A percentile compares a stretch with the other conserved stretches of the same genome.
Evolutionary conservation across 2,888 invertebrate genomes (phyloP).

Genomic region (Ellobium chinense): DNA sequence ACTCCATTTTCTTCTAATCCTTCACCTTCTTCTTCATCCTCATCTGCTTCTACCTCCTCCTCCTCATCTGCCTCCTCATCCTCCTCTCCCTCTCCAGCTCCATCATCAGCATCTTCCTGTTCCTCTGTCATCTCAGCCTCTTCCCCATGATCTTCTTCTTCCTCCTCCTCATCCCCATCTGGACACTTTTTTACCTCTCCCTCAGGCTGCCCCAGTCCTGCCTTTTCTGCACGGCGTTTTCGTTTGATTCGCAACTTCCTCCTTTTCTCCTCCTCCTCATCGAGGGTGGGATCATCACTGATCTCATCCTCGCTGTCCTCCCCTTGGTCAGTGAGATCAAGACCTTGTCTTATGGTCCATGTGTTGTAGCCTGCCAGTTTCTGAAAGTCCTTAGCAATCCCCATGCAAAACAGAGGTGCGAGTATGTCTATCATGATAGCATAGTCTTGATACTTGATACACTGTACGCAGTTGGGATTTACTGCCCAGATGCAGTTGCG

Average conservation of each 20-base stretch:
- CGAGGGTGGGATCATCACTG: conserved; percentile 38
- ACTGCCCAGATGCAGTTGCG: conserved; percentile 42
- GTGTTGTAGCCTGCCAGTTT: conserved; percentile 40
- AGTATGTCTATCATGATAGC: conserved; percentile 37
- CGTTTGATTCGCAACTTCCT: conserved; percentile 38
- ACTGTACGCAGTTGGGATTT: conserved; percentile 45
- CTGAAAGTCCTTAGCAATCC: conserved; percentile 33
- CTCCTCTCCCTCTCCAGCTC: not conserved
- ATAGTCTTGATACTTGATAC: conserved; percentile 44
- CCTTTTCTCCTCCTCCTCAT: conserved; percentile 22
- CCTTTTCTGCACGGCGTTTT: conserved; percentile 34
- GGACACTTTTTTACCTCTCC: conserved; percentile 3
- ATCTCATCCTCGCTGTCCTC: conserved; percentile 48
- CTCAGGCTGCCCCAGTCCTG: conserved; percentile 1
- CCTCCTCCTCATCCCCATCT: not conserved
- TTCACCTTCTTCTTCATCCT: not conserved
- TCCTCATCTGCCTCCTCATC: not conserved
- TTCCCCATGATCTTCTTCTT: not conserved
- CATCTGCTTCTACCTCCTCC: not conserved
- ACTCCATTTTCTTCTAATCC: not conserved
- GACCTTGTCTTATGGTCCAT: conserved; percentile 10
- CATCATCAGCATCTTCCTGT: not conserved
- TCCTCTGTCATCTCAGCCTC: conserved; percentile 10
- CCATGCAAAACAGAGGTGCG: conserved; percentile 22
- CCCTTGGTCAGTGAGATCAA: conserved; percentile 21